Evolutionary conservation across 2,888 invertebrate genomes (phyloP).

Genomic region (Diabrotica balteata): DNA sequence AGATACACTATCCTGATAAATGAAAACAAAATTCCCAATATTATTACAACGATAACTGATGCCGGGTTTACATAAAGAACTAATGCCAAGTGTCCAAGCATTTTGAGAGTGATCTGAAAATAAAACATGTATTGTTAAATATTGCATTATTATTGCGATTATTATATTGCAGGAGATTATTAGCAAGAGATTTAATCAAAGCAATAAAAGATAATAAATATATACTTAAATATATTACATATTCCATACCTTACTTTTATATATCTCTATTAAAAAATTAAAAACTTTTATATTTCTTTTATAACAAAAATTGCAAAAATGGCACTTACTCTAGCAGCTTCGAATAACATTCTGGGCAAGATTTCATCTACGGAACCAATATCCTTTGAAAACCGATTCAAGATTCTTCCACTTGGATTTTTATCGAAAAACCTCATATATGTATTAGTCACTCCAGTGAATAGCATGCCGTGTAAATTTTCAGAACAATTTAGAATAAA

Average conservation of each 20-base stretch:
- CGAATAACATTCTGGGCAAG: constrained; percentile 49
- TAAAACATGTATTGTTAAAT: background rate
- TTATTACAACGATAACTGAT: constrained; percentile 59
- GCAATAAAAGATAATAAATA: too few relatives aligned
- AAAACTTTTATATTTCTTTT: too few relatives aligned
- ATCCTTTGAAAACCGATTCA: constrained; percentile 74
- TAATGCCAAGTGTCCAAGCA: constrained; percentile 63
- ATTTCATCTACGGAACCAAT: constrained; percentile 64
- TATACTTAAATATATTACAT: too few relatives aligned
- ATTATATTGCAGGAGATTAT: too few relatives aligned
- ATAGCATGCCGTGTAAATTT: constrained; percentile 61
- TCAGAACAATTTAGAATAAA: constrained; percentile 72
- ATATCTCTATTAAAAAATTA: too few relatives aligned
- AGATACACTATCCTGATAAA: constrained; percentile 78
- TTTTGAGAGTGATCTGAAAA: constrained; percentile 60
- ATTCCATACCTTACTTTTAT: too few relatives aligned
- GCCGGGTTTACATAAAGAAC: constrained; percentile 64
- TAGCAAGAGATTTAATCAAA: too few relatives aligned
- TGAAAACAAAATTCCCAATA: constrained; percentile 68
- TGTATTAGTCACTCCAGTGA: constrained; percentile 63
- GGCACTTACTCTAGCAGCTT: background rate
- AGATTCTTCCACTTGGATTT: constrained; percentile 66
- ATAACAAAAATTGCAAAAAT: too few relatives aligned
- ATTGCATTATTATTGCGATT: too few relatives aligned
- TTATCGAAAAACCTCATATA: constrained; percentile 71